Evolutionary conservation across 2,888 invertebrate genomes (phyloP).

Genomic region (Steinernema carpocapsae): DNA sequence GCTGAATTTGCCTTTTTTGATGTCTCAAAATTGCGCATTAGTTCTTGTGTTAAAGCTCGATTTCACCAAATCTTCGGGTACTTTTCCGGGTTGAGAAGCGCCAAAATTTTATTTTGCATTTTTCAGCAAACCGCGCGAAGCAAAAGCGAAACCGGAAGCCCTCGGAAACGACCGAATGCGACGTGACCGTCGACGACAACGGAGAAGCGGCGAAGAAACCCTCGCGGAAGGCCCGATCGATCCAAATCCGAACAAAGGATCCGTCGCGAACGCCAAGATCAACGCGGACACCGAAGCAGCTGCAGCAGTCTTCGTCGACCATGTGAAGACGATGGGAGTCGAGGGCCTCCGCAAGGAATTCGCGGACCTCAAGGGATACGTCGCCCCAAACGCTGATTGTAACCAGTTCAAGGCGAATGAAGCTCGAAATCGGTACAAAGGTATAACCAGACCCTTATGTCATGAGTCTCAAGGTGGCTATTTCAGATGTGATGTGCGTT

Average conservation of each 20-base stretch:
- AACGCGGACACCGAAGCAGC: slow-evolving; percentile 36
- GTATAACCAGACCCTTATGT: too few species aligned
- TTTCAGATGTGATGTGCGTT: slow-evolving; percentile 41
- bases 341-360: slow-evolving; percentile 39
- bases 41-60: too few species aligned
- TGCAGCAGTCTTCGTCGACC: slow-evolving; percentile 37
- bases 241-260: background rate
- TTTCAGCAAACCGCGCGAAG: too few species aligned
- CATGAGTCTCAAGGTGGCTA: too few species aligned
- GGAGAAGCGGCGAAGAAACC: background rate
- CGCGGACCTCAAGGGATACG: slow-evolving; percentile 39
- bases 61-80: too few species aligned
- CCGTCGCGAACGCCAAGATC: background rate
- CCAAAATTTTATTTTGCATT: too few species aligned
- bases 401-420: slow-evolving; percentile 31
- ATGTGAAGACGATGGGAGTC: slow-evolving; percentile 22
- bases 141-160: too few species aligned
- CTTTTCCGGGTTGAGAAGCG: too few species aligned
- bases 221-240: background rate
- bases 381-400: background rate
- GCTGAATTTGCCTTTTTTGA: too few species aligned
- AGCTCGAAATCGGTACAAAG: slow-evolving; percentile 41
- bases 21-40: too few species aligned
- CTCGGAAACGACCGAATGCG: background rate
- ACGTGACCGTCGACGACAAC: background rate